phyloP scores from a whole-genome alignment of 2,797 vertebrate species.

The Eidolon dupreanum region DNA sequence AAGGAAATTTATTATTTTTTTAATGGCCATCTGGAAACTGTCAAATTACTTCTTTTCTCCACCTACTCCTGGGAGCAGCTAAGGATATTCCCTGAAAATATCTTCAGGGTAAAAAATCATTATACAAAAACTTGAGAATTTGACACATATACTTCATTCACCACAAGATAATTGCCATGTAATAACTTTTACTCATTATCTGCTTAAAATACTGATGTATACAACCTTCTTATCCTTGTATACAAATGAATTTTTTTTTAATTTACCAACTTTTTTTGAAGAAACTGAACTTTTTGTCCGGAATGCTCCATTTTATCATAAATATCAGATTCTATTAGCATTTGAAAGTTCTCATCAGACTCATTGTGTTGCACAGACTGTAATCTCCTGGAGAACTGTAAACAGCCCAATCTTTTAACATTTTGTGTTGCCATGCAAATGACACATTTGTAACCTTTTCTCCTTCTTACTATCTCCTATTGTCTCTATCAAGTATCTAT shows the following conservation, averaged over 20 bases:
- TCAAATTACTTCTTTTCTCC: slow-evolving; percentile 33
- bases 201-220: neutral
- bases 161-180: neutral
- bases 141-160: neutral
- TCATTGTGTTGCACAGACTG: neutral
- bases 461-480: neutral
- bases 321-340: neutral
- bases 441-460: neutral
- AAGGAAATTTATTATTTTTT: slow-evolving; percentile 23
- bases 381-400: neutral
- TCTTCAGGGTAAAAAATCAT: slow-evolving; percentile 54
- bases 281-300: neutral
- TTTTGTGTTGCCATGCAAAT: neutral
- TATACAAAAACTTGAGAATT: slow-evolving; percentile 53
- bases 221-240: neutral
- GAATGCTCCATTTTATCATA: slow-evolving; percentile 3
- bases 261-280: neutral
- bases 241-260: neutral
- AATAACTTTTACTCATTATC: neutral
- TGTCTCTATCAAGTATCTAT: neutral
- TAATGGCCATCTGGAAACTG: slow-evolving; percentile 60
- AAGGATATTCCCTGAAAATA: slow-evolving; percentile 34
- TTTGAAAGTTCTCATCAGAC: neutral
- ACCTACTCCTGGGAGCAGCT: slow-evolving; percentile 59
- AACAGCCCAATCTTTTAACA: neutral